These are phyloP conservation scores for Platalea minor DNA, from an alignment of 2,797 vertebrate species.

Conservation along the genomic window DNA sequence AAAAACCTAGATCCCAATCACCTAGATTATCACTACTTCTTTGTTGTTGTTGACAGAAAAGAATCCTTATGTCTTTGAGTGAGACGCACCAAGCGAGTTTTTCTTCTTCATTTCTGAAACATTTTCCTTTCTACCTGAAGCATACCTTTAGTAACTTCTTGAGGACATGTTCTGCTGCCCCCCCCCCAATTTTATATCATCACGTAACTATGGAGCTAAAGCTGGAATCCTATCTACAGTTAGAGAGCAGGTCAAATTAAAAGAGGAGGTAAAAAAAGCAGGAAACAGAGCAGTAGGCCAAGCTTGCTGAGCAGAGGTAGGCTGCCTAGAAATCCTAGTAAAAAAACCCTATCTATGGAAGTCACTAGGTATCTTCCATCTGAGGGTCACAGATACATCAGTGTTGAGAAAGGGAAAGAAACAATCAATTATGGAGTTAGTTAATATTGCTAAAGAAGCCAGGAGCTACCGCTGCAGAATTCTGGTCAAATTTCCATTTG, in stretches of 20 bases:
- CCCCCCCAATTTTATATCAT: neutral
- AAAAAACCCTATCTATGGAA: neutral
- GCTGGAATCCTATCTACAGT: neutral
- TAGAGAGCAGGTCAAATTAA: neutral
- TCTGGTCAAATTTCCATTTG: neutral
- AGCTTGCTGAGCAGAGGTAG: neutral
- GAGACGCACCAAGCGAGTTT: neutral
- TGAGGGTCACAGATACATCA: neutral
- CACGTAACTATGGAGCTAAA: neutral
- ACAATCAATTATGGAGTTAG: neutral
- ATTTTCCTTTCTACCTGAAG: neutral
- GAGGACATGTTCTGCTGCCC: neutral
- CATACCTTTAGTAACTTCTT: neutral
- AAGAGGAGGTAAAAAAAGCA: neutral
- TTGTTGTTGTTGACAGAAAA: neutral
- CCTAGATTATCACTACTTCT: neutral
- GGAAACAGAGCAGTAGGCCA: neutral
- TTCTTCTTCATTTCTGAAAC: neutral
- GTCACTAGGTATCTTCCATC: neutral
- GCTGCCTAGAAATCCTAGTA: neutral
- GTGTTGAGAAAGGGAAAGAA: neutral
- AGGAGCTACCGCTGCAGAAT: neutral
- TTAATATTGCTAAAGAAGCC: neutral
- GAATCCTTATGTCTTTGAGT: neutral
- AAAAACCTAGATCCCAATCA: neutral